Evolutionary conservation across 2,113 vertebrate species (phyloP), one percentile per base, ranked within the genome.

Genomic region (cattle (Bos taurus)): DNA sequence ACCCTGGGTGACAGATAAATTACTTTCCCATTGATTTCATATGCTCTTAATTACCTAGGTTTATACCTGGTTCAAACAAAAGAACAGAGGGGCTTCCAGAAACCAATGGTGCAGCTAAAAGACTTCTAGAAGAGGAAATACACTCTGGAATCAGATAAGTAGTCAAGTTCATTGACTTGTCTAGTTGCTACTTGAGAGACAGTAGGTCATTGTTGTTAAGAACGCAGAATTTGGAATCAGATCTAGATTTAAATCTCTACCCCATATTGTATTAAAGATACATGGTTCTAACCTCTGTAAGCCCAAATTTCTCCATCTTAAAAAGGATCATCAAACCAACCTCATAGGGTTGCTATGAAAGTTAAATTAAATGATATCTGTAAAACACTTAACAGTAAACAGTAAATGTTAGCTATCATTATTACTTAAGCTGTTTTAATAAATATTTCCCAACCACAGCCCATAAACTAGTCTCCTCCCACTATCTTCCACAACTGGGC

Each of bases 141-240:
- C 1, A 56, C 19, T 56, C 88, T 87, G 26, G 33, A 54, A 77
- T 96, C 64, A 92, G 36, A 33, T 93, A 91, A 96, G 67, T 6
- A 57, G 33, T 52, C 52, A 43, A 82, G 26, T 93, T 93, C 93
- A 89, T 91, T 96, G 93, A 95, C 86, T 83, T 83, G 60, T 90
- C 83, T 90, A 83, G 48, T 50, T 64, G 57, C 62, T 77, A 59
- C 36, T 30, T 81, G 40, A 81, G 19, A 97, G 36, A 86, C 91
- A 92, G 57, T 88, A 87, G 23, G 95, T 90, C n/a, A 80, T 48
- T 56, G 50, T 89, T 88, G 56, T 78, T 57, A 91, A 95, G 71
- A 82, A 54, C 0, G 0, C 30, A 25, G n/a, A 40, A 94, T 89
- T 82, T 95, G 15, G 50, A 83, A 81, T 92, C 43, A 80, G 8